Percentiles rank a stretch among this genome's conserved stretches.
Evolutionary conservation across 2,113 vertebrate species (phyloP).

Genomic region (Elgaria multicarinata): DNA sequence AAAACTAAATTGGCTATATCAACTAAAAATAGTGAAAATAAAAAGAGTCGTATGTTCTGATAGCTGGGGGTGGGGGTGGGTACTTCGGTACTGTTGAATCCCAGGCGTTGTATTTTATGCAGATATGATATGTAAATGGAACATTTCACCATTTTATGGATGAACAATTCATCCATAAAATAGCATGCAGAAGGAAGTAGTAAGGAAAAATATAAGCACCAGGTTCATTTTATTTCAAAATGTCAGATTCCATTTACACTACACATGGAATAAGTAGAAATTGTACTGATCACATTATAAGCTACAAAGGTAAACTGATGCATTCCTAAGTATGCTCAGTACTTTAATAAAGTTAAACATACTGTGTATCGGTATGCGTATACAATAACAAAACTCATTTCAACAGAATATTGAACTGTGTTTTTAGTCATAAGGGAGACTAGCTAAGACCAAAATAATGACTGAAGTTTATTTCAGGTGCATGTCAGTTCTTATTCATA

Average conservation of each 20-base stretch:
- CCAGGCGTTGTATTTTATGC: constrained; percentile 6
- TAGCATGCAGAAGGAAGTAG: background rate
- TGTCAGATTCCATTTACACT: constrained; percentile 41
- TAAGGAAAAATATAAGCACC: constrained; percentile 22
- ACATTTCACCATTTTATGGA: constrained; percentile 8
- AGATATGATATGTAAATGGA: constrained; percentile 28
- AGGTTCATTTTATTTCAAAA: constrained; percentile 35
- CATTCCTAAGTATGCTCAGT: background rate
- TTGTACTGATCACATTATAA: constrained; percentile 47
- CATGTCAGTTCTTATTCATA: constrained; percentile 59
- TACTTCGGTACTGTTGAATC: constrained; percentile 12
- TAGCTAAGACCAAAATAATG: constrained; percentile 37
- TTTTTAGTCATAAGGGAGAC: constrained; percentile 47
- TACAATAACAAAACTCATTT: constrained; percentile 40
- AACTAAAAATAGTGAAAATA: background rate
- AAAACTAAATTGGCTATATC: constrained; percentile 27
- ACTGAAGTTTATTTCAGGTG: constrained; percentile 43
- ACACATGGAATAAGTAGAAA: constrained; percentile 33
- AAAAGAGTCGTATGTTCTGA: background rate
- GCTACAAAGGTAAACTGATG: constrained; percentile 26
- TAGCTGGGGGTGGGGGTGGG: background rate
- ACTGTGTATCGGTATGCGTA: constrained; percentile 33
- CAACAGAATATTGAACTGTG: constrained; percentile 39
- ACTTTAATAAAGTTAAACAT: constrained; percentile 42
- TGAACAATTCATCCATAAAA: background rate